Conservation (phyloP, 2,797 vertebrate species). For the Acipenser oxyrinchus region DNA sequence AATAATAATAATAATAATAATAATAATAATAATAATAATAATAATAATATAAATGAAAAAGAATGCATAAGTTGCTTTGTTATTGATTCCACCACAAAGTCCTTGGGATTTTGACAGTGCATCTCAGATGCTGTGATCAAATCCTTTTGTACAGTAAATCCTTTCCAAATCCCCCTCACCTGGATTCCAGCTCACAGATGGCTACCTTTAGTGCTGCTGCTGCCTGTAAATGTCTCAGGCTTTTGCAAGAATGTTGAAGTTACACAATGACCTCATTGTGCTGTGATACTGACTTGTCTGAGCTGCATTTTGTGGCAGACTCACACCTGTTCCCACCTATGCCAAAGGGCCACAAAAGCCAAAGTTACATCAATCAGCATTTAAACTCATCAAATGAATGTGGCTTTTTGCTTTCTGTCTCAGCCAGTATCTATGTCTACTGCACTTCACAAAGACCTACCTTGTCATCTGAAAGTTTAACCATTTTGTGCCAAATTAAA, state of each 20-base stretch:
- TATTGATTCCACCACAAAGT: too few species aligned
- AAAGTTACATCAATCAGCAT: slow-evolving; percentile 63
- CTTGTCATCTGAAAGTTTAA: slow-evolving; percentile 24
- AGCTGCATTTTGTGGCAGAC: slow-evolving; percentile 65
- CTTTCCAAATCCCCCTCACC: slow-evolving; percentile 53
- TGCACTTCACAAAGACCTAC: slow-evolving; percentile 19
- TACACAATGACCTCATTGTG: slow-evolving; percentile 74
- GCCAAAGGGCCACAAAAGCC: slow-evolving; percentile 66
- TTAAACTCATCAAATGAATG: slow-evolving; percentile 42
- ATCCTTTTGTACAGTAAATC: slow-evolving; percentile 47
- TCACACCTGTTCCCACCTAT: slow-evolving; percentile 73
- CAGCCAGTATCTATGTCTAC: slow-evolving; percentile 25
- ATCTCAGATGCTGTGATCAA: slow-evolving; percentile 49
- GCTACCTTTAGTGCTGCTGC: slow-evolving; percentile 43
- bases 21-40: too few species aligned
- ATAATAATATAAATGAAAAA: too few species aligned
- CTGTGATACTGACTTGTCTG: slow-evolving; percentile 54
- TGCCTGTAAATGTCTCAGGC: slow-evolving; percentile 55
- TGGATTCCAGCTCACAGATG: slow-evolving; percentile 47
- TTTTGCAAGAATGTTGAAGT: slow-evolving; percentile 60
- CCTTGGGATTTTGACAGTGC: slow-evolving; percentile 28
- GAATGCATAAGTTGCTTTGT: too few species aligned
- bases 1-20: too few species aligned
- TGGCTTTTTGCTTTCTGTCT: slow-evolving; percentile 26
- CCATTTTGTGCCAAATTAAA: slow-evolving; percentile 9